Evolutionary conservation across 2,888 invertebrate genomes (phyloP).

Genomic region (Bedellia somnulentella): DNA sequence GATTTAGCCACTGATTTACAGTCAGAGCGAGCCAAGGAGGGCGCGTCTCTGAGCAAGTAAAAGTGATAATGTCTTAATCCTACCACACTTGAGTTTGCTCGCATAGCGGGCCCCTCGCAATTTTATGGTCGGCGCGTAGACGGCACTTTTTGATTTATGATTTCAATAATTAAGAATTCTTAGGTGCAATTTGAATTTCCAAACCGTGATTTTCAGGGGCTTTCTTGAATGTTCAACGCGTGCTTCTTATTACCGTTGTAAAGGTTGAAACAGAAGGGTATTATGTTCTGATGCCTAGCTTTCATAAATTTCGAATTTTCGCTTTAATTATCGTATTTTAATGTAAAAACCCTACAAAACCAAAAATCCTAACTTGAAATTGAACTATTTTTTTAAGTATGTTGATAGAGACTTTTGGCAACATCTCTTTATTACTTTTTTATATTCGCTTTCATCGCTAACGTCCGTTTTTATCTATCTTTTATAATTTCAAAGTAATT

Average conservation of each 20-base stretch:
- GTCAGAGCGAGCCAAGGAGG: conserved; percentile 42
- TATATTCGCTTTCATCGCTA: too few relatives aligned
- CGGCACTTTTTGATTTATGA: conserved; percentile 60
- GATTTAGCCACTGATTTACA: conserved; percentile 62
- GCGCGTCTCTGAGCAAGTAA: conserved; percentile 57
- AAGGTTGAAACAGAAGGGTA: too few relatives aligned
- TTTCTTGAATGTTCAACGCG: conserved; percentile 45
- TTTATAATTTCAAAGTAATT: too few relatives aligned
- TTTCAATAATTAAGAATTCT: conserved; percentile 63
- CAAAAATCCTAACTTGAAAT: too few relatives aligned
- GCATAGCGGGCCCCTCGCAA: conserved; percentile 25
- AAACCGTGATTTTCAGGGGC: conserved; percentile 37
- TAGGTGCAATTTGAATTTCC: conserved; percentile 60
- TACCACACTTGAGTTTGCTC: conserved; percentile 53
- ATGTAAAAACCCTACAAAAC: too few relatives aligned
- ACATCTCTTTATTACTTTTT: too few relatives aligned
- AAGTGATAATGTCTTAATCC: conserved; percentile 71
- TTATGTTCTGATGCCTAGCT: too few relatives aligned
- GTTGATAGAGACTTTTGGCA: too few relatives aligned
- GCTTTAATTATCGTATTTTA: too few relatives aligned
- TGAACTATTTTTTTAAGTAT: too few relatives aligned
- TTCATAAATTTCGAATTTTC: too few relatives aligned
- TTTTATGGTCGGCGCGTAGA: conserved; percentile 58
- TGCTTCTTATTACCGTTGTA: conserved; percentile 51
- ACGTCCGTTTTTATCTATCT: too few relatives aligned